These are phyloP conservation scores for Micronycteris hirsuta DNA, from an alignment of 2,113 vertebrate genomes.

Conservation along the genomic window DNA sequence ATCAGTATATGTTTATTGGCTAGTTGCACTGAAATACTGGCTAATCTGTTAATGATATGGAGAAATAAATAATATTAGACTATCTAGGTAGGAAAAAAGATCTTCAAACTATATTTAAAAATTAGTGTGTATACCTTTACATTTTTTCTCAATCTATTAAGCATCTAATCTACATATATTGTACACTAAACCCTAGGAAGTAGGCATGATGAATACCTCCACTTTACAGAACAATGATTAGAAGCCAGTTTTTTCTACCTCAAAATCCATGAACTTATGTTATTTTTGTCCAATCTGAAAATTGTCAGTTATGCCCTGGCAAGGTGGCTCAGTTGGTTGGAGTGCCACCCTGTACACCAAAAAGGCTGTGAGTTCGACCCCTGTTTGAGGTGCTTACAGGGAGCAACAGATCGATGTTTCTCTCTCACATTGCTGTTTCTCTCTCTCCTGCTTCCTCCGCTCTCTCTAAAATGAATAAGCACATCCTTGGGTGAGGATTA, in stretches of 20 bases:
- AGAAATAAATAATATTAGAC: background rate
- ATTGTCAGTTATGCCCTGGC: background rate
- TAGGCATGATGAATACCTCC: background rate
- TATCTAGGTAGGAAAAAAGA: background rate
- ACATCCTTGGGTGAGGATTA: too few relatives aligned
- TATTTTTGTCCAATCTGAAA: slow-evolving; percentile 1
- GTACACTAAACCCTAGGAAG: background rate
- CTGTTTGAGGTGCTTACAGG: too few relatives aligned
- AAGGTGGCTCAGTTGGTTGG: too few relatives aligned
- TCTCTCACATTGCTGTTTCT: too few relatives aligned
- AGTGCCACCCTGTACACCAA: too few relatives aligned
- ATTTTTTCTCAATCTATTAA: background rate
- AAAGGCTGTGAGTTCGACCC: too few relatives aligned
- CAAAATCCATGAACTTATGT: background rate
- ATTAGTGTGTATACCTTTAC: background rate
- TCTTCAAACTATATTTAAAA: slow-evolving; percentile 3
- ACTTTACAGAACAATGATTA: background rate
- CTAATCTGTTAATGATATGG: background rate
- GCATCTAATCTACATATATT: background rate
- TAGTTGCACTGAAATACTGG: slow-evolving; percentile 20
- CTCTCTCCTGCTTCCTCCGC: too few relatives aligned
- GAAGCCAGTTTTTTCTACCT: background rate
- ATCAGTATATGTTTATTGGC: background rate
- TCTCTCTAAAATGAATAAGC: too few relatives aligned
- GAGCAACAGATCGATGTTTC: too few relatives aligned